Base-by-base conservation (phyloP, 2,113 vertebrate species). In the Solea solea region DNA sequence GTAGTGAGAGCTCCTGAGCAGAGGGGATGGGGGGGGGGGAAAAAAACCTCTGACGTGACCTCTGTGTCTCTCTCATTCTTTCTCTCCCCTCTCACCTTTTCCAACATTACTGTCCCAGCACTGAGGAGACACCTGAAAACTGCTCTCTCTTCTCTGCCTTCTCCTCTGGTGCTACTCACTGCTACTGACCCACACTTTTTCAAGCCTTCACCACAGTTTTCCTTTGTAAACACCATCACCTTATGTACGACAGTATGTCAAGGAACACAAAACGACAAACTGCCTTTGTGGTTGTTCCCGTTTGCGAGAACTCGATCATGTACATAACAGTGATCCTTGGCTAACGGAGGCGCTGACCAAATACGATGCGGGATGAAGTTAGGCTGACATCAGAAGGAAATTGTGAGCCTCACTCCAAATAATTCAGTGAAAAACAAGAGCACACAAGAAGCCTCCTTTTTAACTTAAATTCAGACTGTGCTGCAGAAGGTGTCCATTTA, bases 1-100 rank as follows among this genome's bases (percentile, higher is more conserved):
- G 89, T n/a, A 87, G 59, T 14, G 77, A 87, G 81, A 69, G 78
- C 60, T 74, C 90, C 61, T 94, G 93, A 61, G n/a, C 65, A 1
- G 84, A 91, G 72, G 78, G 81, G 21, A 1, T 21, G 21, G 21
- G 21, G 21, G 21, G 21, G 21, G n/a, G 84, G 86, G 66, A 86
- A 84, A 8, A 93, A 89, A 91, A 55, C 51, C 44, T 40, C 34
- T 59, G 15, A 21, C 21, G 21, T 21, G 21, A 50, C 68, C 61
- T 62, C 39, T 52, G 25, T 11, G 62, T 54, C 66, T 9, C 16
- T 54, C 71, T 58, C 65, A 16, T 41, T 25, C 39, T 27, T 15
- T 54, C 16, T 28, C 28, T 14, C 34, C 8, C 54, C 16, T 45
- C 49, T 25, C 58, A 15, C 62, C 49, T 72, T 53, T 44, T 53